These are phyloP conservation scores for Ganaspis sp. DNA, from an alignment of 1,140 invertebrate genomes.

Conservation along the genomic window DNA sequence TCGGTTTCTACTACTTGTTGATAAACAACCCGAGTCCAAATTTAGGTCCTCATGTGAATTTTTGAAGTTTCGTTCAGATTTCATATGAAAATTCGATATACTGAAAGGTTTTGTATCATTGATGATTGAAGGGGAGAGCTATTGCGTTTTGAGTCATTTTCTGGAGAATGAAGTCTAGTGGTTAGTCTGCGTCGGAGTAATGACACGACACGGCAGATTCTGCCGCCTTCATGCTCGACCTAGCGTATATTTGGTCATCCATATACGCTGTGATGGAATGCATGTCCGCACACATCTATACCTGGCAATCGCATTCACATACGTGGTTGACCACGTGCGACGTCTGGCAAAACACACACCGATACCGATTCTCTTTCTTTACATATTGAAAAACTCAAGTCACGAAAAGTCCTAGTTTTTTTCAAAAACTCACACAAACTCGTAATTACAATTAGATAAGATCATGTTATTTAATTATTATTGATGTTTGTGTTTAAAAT, in stretches of 20 bases:
- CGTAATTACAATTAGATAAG: too few relatives aligned
- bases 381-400: neutral
- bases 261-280: constrained; percentile 62
- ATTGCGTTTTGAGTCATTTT: constrained; percentile 26
- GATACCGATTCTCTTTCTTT: neutral
- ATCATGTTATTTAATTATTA: too few relatives aligned
- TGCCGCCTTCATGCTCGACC: constrained; percentile 66
- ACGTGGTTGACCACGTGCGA: constrained; percentile 50
- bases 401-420: too few relatives aligned
- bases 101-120: too few relatives aligned
- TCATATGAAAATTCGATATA: too few relatives aligned
- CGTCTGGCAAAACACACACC: constrained; percentile 24
- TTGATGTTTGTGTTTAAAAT: too few relatives aligned
- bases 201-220: constrained; percentile 56
- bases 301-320: constrained; percentile 42
- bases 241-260: constrained; percentile 72
- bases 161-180: constrained; percentile 15
- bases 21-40: too few relatives aligned
- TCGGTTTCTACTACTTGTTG: too few relatives aligned
- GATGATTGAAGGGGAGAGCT: too few relatives aligned
- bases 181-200: constrained; percentile 58
- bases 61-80: too few relatives aligned
- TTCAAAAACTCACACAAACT: too few relatives aligned
- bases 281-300: constrained; percentile 56
- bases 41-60: too few relatives aligned